Base-by-base conservation (phyloP, 2,888 invertebrate species). In the Cepaea hortensis region DNA sequence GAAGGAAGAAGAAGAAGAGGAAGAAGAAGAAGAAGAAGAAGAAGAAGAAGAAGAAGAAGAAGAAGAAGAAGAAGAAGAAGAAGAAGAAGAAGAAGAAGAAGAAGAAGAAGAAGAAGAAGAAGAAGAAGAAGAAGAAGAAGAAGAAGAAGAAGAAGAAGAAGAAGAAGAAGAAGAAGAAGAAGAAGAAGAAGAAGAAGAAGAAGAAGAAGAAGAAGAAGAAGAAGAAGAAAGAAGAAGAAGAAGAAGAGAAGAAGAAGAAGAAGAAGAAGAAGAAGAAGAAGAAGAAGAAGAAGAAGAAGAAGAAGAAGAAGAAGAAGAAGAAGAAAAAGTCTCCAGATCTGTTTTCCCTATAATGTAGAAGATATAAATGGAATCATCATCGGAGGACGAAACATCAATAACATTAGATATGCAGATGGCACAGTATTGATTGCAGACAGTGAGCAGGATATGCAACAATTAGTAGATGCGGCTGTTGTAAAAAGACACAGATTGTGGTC, bases 101-200 rank as follows among this genome's bases (percentile, higher is more conserved):
- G 50, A 20, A 48, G 23, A 46, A 68, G 55, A 76, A 80, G 55
- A 50, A 68, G 79, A 35, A 65, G 68, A 15, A 79, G 79, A 65
- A 79, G 79, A 35, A 85, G 73, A 65, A 79, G 62, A 48, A 65
- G 70, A 65, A 35, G 35, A 46, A 35, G 50, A 23, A n/a, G 55
- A 11, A 81, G 65, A 65, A 48, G 62, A 46, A 46, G 77, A 35
- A 77, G 77, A 35, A 77, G 77, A 35, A 77, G 77, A 20, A 77
- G 77, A 20, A 77, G 77, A 20, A 77, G 77, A 35, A 77, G 77
- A 35, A 77, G 77, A 35, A 77, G 77, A 35, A 77, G 77, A 35
- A 77, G 77, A 35, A 77, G 77, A 35, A 77, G 77, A 35, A 77
- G 77, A 35, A 77, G 77, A 35, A 77, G 77, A 35, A 77, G 77